Evolutionary conservation across 1,140 invertebrate genomes (phyloP), one percentile per base, ranked within the genome.

Genomic region (Cotesia typhae): DNA sequence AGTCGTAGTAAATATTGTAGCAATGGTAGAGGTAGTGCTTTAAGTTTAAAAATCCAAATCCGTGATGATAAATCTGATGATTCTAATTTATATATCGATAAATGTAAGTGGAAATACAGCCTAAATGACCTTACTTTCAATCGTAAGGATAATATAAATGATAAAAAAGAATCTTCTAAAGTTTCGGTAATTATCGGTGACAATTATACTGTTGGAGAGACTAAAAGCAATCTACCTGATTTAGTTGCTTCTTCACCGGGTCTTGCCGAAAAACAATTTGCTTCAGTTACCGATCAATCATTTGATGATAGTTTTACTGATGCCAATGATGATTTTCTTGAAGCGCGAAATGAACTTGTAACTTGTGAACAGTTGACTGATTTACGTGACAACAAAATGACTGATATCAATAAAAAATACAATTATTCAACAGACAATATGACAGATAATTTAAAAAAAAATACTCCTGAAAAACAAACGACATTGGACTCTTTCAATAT

Each of bases 221-320:
- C 53, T 14, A 70, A 64, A 36, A 75, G 81, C 14, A 78, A 81
- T 78, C 75, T 84, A 14, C 84, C 84, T 0, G 81, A 83, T 72
- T 69, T 85, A 4, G 73, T 86, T n/a, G 75, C 80, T 10, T 83
- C 83, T 7, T 84, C 81, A 10, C 81, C 84, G 0, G 81, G 77
- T 7, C 10, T 73, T 9, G 77, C 65, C 35, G 76, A 76, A 69
- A 76, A 76, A 35, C 77, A 76, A 2, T 79, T 76, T 57, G 52
- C 17, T 75, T 70, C 14, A 78, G 74, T 17, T 61, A 71, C 57
- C 36, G 67, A 71, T 36, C 71, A 66, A 71, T 76, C 67, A 12
- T 65, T 67, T 9, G 64, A 74, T 64, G 61, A 70, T 37, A 55
- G 7, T 61, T 60, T 57, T 20, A 67, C n/a, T 17, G 38, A 57